Conservation (phyloP, 2,113 vertebrate genomes). For the Calypte anna region DNA sequence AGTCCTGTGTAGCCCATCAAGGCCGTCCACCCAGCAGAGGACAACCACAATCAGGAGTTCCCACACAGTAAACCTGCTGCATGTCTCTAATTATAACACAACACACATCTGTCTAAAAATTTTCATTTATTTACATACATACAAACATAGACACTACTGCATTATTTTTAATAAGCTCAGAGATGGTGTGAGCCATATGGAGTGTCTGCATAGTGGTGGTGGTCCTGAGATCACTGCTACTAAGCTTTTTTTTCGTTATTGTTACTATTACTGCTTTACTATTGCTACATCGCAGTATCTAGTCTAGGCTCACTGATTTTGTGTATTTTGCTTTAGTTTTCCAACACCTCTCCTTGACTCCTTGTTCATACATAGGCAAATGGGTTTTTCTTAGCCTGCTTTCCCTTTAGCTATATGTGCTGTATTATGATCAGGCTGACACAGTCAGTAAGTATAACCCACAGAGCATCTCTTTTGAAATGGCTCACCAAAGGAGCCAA, state of each 20-base stretch:
- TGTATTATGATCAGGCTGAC: neutral
- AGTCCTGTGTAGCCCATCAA: neutral
- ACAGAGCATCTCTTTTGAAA: neutral
- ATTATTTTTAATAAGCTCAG: neutral
- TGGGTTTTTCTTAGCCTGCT: neutral
- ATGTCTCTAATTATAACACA: neutral
- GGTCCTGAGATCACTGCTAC: neutral
- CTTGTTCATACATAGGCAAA: neutral
- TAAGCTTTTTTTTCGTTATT: neutral
- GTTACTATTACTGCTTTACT: neutral
- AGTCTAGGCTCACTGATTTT: neutral
- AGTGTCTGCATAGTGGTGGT: neutral
- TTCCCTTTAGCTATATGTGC: neutral
- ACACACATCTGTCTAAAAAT: neutral
- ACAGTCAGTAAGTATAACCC: neutral
- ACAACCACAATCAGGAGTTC: neutral
- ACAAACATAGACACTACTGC: neutral
- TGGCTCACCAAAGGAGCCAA: neutral
- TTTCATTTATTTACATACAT: neutral
- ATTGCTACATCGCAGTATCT: neutral
- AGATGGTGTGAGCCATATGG: neutral
- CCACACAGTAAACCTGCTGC: neutral
- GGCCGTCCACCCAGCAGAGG: rapidly evolving
- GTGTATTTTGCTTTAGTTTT: neutral
- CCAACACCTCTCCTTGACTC: neutral